Conservation (phyloP, 2,888 invertebrate genomes). For the Troides aeacus region DNA sequence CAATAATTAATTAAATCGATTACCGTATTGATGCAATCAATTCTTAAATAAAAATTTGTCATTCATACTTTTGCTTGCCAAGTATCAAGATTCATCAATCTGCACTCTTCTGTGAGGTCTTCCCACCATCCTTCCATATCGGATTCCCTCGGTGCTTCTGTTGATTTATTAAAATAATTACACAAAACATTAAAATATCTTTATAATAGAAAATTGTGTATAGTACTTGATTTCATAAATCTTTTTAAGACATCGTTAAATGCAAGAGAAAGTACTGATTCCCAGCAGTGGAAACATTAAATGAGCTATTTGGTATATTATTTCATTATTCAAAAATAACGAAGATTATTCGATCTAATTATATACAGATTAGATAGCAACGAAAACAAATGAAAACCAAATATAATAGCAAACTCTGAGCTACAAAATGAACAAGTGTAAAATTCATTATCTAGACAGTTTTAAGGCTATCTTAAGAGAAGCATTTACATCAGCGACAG, state of each 20-base stretch:
- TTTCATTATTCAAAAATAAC: no score
- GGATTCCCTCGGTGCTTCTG: slow-evolving; percentile 61
- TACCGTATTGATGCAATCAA: neutral
- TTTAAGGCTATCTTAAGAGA: no score
- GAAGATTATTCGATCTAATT: no score
- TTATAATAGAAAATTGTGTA: neutral
- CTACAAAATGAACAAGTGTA: no score
- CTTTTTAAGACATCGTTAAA: neutral
- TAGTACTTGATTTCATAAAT: neutral
- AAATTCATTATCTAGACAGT: no score
- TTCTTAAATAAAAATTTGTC: neutral
- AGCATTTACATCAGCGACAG: no score
- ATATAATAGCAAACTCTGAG: no score
- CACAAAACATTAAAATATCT: neutral
- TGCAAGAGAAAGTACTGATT: no score
- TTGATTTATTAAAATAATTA: slow-evolving; percentile 27
- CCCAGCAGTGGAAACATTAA: no score
- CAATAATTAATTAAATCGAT: neutral
- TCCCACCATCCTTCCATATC: slow-evolving; percentile 86
- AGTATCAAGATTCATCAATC: slow-evolving; percentile 83
- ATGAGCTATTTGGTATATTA: no score
- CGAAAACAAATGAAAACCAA: no score
- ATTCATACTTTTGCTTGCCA: slow-evolving; percentile 75
- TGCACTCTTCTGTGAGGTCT: slow-evolving; percentile 84
- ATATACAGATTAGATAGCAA: no score